Evolutionary conservation across 1,140 invertebrate genomes (phyloP).

Genomic region (Stenopsyche tienmushanensis): DNA sequence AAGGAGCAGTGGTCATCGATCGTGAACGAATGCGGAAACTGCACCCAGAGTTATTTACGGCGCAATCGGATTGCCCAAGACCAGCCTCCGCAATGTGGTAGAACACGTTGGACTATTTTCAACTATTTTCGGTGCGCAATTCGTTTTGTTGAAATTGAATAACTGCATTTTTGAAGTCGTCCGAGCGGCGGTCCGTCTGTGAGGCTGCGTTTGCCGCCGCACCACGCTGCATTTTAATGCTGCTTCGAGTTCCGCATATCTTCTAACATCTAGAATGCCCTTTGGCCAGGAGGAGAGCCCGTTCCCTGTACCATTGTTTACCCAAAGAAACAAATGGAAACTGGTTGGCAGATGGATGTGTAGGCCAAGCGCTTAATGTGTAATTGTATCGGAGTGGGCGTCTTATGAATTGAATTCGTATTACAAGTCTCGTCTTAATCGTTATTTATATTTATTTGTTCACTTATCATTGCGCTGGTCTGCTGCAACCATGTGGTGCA

Average conservation of each 20-base stretch:
- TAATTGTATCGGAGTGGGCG: constrained; percentile 10
- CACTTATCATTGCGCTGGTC: not conserved
- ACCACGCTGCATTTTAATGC: not conserved
- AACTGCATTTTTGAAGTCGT: not conserved
- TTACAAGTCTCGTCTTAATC: not conserved
- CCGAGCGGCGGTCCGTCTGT: not conserved
- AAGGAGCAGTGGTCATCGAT: not conserved
- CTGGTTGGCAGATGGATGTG: not conserved
- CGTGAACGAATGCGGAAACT: constrained; percentile 1
- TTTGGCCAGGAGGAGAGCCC: too few relatives aligned
- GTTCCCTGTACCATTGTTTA: constrained; percentile 9
- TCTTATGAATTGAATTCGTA: not conserved
- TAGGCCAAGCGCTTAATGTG: not conserved
- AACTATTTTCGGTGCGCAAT: not conserved
- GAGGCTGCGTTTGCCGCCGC: not conserved
- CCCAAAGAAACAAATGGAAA: constrained; percentile 11
- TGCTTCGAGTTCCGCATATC: constrained; percentile 6
- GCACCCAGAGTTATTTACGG: not conserved
- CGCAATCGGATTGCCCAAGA: not conserved
- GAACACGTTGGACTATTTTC: not conserved
- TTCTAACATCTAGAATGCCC: not conserved
- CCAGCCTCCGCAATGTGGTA: not conserved
- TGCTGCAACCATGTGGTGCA: too few relatives aligned
- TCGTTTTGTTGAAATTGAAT: not conserved
- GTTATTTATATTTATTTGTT: not conserved